A percentile compares a stretch with the other conserved stretches of the same genome.
Conservation (phyloP, 2,113 vertebrate genomes). For the Daboia siamensis region DNA sequence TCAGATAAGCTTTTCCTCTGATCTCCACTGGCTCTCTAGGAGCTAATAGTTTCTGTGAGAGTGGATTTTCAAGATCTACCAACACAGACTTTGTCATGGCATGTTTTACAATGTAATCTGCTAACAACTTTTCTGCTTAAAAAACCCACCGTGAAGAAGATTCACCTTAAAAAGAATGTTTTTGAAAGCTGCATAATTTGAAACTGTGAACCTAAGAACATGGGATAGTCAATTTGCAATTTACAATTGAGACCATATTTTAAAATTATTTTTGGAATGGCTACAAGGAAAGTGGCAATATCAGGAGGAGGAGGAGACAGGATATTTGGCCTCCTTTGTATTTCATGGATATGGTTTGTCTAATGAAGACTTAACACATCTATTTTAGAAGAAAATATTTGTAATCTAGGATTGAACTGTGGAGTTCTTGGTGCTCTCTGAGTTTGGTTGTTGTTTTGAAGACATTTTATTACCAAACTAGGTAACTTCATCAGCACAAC, state of each 20-base stretch:
- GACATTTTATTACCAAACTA: not conserved
- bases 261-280: not conserved
- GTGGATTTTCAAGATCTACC: too few relatives aligned
- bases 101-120: too few relatives aligned
- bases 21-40: not conserved
- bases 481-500: not conserved
- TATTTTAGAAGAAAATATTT: not conserved
- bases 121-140: too few relatives aligned
- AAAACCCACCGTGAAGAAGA: too few relatives aligned
- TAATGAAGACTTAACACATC: not conserved
- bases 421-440: not conserved
- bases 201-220: not conserved
- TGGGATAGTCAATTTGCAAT: not conserved
- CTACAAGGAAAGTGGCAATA: not conserved
- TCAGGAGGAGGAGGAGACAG: not conserved
- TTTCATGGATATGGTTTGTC: not conserved
- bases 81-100: too few relatives aligned
- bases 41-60: not conserved
- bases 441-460: not conserved
- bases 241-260: not conserved
- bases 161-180: not conserved
- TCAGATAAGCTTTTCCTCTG: not conserved
- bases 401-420: not conserved
- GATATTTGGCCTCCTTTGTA: not conserved
- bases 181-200: not conserved